Evolutionary conservation across 1,140 invertebrate species (phyloP), one percentile per base, ranked within the genome.

Genomic region (Bombyx mandarina): DNA sequence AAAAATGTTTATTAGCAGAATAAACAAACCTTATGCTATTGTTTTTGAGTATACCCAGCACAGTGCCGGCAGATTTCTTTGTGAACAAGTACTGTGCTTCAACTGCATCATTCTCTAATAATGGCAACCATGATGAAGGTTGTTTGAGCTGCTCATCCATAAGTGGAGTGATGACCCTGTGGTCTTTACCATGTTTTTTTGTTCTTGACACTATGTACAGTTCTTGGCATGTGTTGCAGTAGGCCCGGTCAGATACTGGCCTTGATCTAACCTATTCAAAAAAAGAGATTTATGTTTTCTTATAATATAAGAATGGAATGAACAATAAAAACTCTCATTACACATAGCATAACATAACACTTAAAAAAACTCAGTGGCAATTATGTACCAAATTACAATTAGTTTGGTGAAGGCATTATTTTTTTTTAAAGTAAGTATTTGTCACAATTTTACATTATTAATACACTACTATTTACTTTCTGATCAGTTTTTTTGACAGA

Each of bases 141-240:
- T 66, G 62, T 6, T 51, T 53, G 0, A 87, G 65, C 52, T 81
- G 79, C 42, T 85, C 79, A 60, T 86, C 76, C 26, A 72, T 74
- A 0, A 87, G 53, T 43, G 75, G 67, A 43, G 69, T 78, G 3
- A 82, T 65, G 3, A 83, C 61, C 51, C 66, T 72, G 57, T 87
- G 84, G 18, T 85, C 77, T 60, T 78, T 81, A 3, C 70, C 42
- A 58, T 84, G 83, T 57, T 83, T 83, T 57, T 69, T 83, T 12
- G 62, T 75, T 57, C 79, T 65, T 0, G 82, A 80, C 26, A 77
- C 67, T 9, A 89, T 63, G 50, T 91, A 87, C 46, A 94, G 82
- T 63, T 88, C 84, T 43, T 89, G 82, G 75, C 94, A 95, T 5
- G 80, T 89, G 59, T 91, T 88, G 65, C 92, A 95, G 66, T 91